Percentiles rank a stretch among this genome's conserved stretches.
phyloP scores from a whole-genome alignment of 2,797 vertebrate species.

The Rhinophrynus dorsalis region DNA sequence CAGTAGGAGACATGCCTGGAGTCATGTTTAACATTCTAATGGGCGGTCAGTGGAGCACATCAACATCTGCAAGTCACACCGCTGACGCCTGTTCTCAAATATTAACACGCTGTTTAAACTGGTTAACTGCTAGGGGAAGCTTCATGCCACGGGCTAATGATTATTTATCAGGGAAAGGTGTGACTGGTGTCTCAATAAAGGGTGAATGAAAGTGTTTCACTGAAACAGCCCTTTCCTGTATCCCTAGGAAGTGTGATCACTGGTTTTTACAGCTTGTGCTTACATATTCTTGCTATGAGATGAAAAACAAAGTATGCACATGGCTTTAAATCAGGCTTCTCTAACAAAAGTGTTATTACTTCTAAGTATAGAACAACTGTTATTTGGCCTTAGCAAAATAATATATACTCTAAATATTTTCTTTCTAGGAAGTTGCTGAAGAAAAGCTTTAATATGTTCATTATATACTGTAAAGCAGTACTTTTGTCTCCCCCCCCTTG shows the following conservation, averaged over 20 bases:
- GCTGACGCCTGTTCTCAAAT: constrained; percentile 40
- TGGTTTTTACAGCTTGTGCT: neutral
- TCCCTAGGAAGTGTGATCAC: neutral
- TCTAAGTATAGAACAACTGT: neutral
- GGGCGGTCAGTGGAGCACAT: constrained; percentile 33
- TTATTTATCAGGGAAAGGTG: constrained; percentile 13
- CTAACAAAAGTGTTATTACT: neutral
- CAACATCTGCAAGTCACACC: constrained; percentile 46
- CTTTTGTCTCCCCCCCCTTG: no score
- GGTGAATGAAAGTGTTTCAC: neutral
- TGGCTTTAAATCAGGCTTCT: neutral
- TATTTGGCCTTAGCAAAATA: neutral
- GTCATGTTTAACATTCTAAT: constrained; percentile 57
- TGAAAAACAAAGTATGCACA: neutral
- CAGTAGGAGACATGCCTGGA: constrained; percentile 46
- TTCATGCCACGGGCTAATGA: constrained; percentile 29
- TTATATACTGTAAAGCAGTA: no score
- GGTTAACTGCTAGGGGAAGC: constrained; percentile 35
- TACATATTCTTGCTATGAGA: neutral
- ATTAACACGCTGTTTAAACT: constrained; percentile 52
- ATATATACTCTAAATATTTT: neutral
- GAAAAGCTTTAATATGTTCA: neutral
- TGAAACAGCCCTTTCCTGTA: neutral
- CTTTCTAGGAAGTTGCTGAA: neutral
- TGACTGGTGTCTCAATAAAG: constrained; percentile 30